Evolutionary conservation across 2,113 vertebrate species (phyloP), one percentile per base, ranked within the genome.

Genomic region (Oreochromis spilurus): DNA sequence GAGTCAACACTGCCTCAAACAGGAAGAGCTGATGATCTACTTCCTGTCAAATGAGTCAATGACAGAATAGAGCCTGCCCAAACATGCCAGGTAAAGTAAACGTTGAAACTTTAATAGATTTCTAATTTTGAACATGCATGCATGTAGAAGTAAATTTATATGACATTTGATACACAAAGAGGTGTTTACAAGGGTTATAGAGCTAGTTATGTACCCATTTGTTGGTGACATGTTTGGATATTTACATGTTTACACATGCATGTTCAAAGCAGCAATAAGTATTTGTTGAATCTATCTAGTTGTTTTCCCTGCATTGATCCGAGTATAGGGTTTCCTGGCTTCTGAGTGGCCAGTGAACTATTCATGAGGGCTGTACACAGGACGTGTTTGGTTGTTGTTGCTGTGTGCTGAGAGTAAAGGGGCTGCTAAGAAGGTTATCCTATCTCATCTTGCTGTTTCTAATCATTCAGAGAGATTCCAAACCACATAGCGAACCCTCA

Each of bases 41-140:
- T 31, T 94, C 89, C 93, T 26, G 84, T 84, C 40, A 5, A 26
- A 75, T 3, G 21, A 55, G 65, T 16, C 77, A 80, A 48, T 84
- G 70, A 43, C 54, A 60, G 34, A 34, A 86, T 24, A 24, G 48
- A 17, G 53, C 34, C 40, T 48, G 29, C 50, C 43, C 13, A 70
- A 89, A 84, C 82, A 87, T 19, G 0, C 52, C 53, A 57, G 52
- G 16, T 36, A 55, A 65, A 79, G 40, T 62, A 0, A 60, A 84
- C 78, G 19, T 17, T 16, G 2, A 58, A 43, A 57, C 9, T 21
- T 11, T 31, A n/a, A 21, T 19, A 38, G 2, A 16, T 26, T 45
- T 81, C 2, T 60, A 12, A 19, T 53, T 38, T 24, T 43, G 38
- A 48, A 48, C 24, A 29, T 17, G 24, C 5, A 5, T 21, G 34